Base-by-base conservation (phyloP, 2,888 invertebrate genomes). In the Orthosia incerta region DNA sequence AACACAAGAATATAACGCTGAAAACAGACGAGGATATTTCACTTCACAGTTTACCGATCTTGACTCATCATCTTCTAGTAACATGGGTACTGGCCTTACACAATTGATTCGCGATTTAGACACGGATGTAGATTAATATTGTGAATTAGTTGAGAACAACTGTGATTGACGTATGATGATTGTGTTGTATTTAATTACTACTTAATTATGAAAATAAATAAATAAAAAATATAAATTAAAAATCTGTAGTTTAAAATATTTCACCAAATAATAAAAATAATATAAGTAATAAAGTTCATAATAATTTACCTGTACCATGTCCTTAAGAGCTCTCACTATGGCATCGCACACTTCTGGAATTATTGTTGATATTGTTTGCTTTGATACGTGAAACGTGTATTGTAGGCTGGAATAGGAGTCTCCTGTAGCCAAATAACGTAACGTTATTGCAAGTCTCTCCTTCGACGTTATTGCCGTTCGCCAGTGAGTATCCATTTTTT, bases 381-480 rank as follows among this genome's bases (percentile, higher is more conserved):
- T 26, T 26, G 26, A 26, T 26, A 26, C 26, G 26, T 26, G 26
- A 26, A 26, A 26, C 3, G 26, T 26, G 26, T 26, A 26, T 26
- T 26, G 26, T 26, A 26, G 26, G 26, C 26, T 26, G 26, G 26
- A 26, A 26, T 26, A 26, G 26, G 26, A 26, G 26, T 26, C 26
- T 26, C 26, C 26, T 26, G 86, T 57, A 78, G 76, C 72, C 86
- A 87, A 82, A 83, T 73, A 71, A 60, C 62, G 65, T 63, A 75
- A 79, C 48, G 75, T 75, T 79, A 75, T 66, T 63, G 70, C 61
- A 51, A 73, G 67, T 61, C 72, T 73, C 67, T 73, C 72, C 50
- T 67, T 73, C 64, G 60, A 66, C 66, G 74, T 71, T 71, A 77
- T 71, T 67, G 74, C 77, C 57, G 56, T 69, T 51, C 74, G 70